These are phyloP conservation scores for Ailuropoda melanoleuca DNA, from an alignment of 2,113 vertebrate genomes.

Conservation along the genomic window DNA sequence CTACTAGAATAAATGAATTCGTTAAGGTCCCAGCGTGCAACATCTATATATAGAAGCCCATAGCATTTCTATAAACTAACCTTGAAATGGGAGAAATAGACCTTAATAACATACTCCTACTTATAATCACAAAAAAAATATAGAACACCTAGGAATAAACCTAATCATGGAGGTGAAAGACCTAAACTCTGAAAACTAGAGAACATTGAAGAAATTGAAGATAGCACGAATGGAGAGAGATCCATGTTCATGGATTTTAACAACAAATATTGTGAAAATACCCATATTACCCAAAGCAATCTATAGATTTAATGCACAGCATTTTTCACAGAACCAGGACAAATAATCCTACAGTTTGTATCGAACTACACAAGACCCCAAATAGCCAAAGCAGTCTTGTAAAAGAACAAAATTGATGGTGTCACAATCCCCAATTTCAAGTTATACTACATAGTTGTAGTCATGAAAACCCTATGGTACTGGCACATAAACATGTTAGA, in stretches of 20 bases:
- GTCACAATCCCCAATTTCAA: not conserved
- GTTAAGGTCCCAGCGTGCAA: not conserved
- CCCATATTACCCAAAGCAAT: not conserved
- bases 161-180: not conserved
- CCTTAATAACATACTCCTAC: not conserved
- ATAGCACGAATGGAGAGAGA: not conserved
- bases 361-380: not conserved
- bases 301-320: not conserved
- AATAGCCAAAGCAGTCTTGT: not conserved
- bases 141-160: not conserved
- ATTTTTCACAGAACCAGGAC: not conserved
- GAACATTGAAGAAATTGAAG: not conserved
- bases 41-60: not conserved
- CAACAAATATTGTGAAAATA: not conserved
- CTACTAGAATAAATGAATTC: not conserved
- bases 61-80: not conserved
- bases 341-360: not conserved
- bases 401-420: not conserved
- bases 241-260: not conserved
- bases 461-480: not conserved
- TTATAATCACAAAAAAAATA: not conserved
- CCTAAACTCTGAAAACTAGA: not conserved
- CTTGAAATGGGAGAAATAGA: not conserved
- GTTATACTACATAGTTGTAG: not conserved
- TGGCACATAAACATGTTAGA: not conserved